Evolutionary conservation across 2,797 vertebrate species (phyloP).

Genomic region (Bradypodion ventrale): DNA sequence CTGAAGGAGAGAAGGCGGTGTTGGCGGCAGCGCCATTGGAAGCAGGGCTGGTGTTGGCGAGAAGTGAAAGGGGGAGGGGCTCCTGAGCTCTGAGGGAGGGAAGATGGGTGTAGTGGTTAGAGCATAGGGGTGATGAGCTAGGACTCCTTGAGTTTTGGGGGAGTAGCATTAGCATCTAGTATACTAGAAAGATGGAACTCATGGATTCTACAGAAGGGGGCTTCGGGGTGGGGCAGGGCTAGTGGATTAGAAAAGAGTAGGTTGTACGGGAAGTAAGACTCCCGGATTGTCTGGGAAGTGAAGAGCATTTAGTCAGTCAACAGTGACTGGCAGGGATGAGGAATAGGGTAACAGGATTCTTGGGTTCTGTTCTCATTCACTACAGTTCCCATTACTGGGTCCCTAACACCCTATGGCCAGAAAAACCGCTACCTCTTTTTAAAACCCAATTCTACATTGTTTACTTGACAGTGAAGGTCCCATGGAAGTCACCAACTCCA

Average conservation of each 20-base stretch:
- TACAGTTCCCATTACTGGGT: background rate
- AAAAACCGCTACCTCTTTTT: conserved; percentile 39
- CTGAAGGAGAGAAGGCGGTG: background rate
- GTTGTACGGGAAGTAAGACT: background rate
- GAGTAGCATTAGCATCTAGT: conserved; percentile 36
- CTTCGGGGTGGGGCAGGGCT: conserved; percentile 3
- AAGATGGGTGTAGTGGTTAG: conserved; percentile 30
- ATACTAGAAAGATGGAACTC: conserved; percentile 30
- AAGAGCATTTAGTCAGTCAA: conserved; percentile 5
- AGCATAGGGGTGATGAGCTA: conserved; percentile 17
- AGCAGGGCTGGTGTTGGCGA: background rate
- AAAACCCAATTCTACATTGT: background rate
- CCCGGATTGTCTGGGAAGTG: background rate
- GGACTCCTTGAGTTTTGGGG: background rate
- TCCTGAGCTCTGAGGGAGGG: conserved; percentile 37
- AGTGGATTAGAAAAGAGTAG: conserved; percentile 21
- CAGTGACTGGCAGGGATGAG: background rate
- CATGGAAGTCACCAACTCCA: background rate
- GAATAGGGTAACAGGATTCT: background rate
- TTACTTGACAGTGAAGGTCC: background rate
- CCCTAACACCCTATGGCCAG: background rate
- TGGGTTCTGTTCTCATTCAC: background rate
- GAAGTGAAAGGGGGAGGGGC: conserved; percentile 1
- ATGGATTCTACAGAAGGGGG: conserved; percentile 18
- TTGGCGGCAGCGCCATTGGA: background rate